Base-by-base conservation (phyloP, 2,888 invertebrate species). In the Leptarthrus brevirostris region DNA sequence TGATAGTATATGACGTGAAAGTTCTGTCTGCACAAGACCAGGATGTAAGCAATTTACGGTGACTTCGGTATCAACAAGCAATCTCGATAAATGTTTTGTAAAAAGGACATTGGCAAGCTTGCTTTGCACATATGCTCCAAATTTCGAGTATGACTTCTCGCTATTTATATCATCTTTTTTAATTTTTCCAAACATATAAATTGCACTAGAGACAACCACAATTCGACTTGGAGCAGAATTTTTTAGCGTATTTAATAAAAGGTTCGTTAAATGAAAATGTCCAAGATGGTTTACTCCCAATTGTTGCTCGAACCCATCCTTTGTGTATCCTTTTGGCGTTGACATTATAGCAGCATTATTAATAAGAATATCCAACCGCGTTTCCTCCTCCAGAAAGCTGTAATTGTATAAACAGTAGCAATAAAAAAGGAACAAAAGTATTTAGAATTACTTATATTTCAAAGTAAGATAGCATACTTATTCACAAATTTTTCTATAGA, bases 21-120 rank as follows among this genome's bases (percentile, higher is more conserved):
- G 81, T 78, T 93, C 92, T 0, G 93, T 93, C 78, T 87, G 86
- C 61, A 92, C 89, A 0, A 91, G 86, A 1, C 92, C 92, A 0
- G 92, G 92, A 80, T 92, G 91, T 1, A 91, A 80, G 73, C 88
- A 85, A 82, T 92, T 92, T 0, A 88, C 88, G 64, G 87, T 89
- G 1, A 92, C 86, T 4, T 87, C 88, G 10, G 77, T 77, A 1
- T 74, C 90, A 88, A 87, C 84, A 47, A 91, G 80, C 81, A 88
- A 86, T 74, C 86, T 86, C 0, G 89, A 87, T 30, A 93, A 84
- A 81, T 90, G 90, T 78, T 85, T 88, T 0, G 91, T 87, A 80
- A 93, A 93, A 26, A 93, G 80, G 40, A 93, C 80, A 81, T 92
- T 93, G 0, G 92, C 92, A 22, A 92, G 83, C 86, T 93, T 93